These are phyloP conservation scores for Perizoma affinitatum DNA, from an alignment of 2,888 invertebrate genomes.

Conservation along the genomic window DNA sequence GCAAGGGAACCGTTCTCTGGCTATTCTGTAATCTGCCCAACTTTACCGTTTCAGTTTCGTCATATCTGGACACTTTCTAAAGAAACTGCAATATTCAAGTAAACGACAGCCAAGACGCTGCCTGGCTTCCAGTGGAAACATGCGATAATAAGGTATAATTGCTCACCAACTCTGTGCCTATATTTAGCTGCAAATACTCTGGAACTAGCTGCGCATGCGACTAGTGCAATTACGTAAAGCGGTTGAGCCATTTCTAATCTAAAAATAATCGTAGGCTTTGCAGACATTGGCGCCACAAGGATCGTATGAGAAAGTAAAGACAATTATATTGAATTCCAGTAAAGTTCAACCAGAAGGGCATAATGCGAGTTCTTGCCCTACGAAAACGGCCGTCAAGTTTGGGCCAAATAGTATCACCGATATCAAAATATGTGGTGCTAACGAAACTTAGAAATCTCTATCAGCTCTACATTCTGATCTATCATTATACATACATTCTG, in stretches of 20 bases:
- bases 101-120: conserved; percentile 65
- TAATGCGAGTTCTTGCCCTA: conserved; percentile 11
- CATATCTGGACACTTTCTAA: conserved; percentile 81
- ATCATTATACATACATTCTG: too few relatives aligned
- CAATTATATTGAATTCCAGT: conserved; percentile 64
- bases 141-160: conserved; percentile 83
- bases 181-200: conserved; percentile 81
- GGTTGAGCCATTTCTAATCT: conserved; percentile 84
- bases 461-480: too few relatives aligned
- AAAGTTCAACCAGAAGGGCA: conserved; percentile 42
- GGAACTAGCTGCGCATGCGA: conserved; percentile 80
- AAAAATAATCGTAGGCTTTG: conserved; percentile 83
- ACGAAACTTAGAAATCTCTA: too few relatives aligned
- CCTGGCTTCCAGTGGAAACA: conserved; percentile 78
- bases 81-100: conserved; percentile 69
- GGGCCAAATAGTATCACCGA: not conserved
- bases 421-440: not conserved
- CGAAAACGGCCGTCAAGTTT: not conserved
- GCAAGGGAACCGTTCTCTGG: conserved; percentile 63
- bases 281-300: conserved; percentile 79
- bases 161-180: conserved; percentile 77
- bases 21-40: conserved; percentile 69
- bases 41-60: conserved; percentile 75
- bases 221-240: conserved; percentile 83
- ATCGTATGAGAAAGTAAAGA: conserved; percentile 80